Percentiles rank a stretch among this genome's conserved stretches.
Conservation (phyloP, 1,140 invertebrate genomes). For the Macrotrachela quadricornifera region DNA sequence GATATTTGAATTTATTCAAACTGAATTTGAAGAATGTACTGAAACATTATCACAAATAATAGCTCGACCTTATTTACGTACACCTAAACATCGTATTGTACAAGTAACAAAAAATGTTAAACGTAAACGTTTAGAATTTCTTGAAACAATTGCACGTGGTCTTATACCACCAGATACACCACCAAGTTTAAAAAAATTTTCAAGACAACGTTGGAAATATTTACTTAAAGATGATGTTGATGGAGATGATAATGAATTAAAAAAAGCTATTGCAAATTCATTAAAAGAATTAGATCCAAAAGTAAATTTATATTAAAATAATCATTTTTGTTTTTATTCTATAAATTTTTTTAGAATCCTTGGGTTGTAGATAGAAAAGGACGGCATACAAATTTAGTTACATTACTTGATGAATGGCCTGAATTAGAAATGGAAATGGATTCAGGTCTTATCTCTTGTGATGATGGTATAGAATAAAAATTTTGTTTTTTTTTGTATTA, state of each 20-base stretch:
- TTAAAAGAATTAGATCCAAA: slow-evolving; percentile 34
- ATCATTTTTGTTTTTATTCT: too few relatives aligned
- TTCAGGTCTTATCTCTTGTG: too few relatives aligned
- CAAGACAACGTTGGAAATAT: slow-evolving; percentile 7
- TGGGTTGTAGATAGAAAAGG: slow-evolving; percentile 38
- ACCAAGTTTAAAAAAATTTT: slow-evolving; percentile 31
- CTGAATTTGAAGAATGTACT: slow-evolving; percentile 44
- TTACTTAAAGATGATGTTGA: slow-evolving; percentile 7
- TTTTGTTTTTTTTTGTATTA: too few relatives aligned
- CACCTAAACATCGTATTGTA: slow-evolving; percentile 40
- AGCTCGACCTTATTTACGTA: slow-evolving; percentile 41
- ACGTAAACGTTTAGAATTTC: slow-evolving; percentile 42
- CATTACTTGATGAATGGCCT: slow-evolving; percentile 39
- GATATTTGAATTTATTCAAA: slow-evolving; percentile 50
- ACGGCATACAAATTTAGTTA: slow-evolving; percentile 36
- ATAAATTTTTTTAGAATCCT: slow-evolving; percentile 26
- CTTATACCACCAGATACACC: slow-evolving; percentile 41
- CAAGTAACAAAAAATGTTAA: slow-evolving; percentile 38
- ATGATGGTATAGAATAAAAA: too few relatives aligned
- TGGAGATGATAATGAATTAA: slow-evolving; percentile 13
- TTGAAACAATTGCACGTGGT: slow-evolving; percentile 42
- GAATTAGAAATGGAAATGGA: slow-evolving; percentile 39
- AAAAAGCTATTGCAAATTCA: slow-evolving; percentile 32
- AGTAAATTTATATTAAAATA: too few relatives aligned
- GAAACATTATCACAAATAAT: slow-evolving; percentile 46